Percentiles rank a stretch among this genome's conserved stretches.
Conservation (phyloP, 1,140 invertebrate species). For the Heliconius hermathena region DNA sequence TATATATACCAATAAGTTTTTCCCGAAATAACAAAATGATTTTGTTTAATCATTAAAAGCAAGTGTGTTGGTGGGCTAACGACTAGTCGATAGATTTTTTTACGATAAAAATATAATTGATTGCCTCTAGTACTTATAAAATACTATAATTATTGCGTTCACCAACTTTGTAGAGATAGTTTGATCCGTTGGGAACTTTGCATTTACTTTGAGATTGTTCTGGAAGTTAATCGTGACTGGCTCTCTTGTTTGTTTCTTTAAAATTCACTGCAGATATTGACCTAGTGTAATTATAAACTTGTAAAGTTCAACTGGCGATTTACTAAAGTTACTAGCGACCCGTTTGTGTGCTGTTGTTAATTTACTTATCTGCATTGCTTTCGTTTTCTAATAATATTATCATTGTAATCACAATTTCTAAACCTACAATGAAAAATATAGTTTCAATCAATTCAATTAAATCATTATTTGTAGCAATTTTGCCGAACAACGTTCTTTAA, state of each 20-base stretch:
- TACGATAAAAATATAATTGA: conserved; percentile 47
- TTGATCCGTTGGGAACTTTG: conserved; percentile 35
- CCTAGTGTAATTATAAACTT: conserved; percentile 22
- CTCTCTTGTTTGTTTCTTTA: conserved; percentile 33
- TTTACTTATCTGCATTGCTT: too few species aligned
- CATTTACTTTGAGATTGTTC: conserved; percentile 30
- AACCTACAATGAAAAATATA: too few species aligned
- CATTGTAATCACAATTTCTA: too few species aligned
- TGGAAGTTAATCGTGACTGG: conserved; percentile 33
- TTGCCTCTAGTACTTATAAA: conserved; percentile 36
- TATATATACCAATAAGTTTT: conserved; percentile 49
- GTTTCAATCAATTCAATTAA: too few species aligned
- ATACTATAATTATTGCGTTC: conserved; percentile 42
- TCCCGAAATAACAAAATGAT: conserved; percentile 56
- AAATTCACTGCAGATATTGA: conserved; percentile 25
- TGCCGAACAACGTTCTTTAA: too few species aligned
- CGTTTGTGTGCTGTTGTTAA: neutral
- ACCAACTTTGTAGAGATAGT: conserved; percentile 35
- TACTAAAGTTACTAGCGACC: neutral
- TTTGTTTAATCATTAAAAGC: conserved; percentile 57
- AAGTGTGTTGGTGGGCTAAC: conserved; percentile 41
- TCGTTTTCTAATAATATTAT: too few species aligned
- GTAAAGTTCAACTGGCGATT: neutral
- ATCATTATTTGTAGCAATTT: too few species aligned
- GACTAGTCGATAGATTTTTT: conserved; percentile 50